These are phyloP conservation scores for Drepana arcuata DNA, from an alignment of 1,140 invertebrate species.

Conservation along the genomic window DNA sequence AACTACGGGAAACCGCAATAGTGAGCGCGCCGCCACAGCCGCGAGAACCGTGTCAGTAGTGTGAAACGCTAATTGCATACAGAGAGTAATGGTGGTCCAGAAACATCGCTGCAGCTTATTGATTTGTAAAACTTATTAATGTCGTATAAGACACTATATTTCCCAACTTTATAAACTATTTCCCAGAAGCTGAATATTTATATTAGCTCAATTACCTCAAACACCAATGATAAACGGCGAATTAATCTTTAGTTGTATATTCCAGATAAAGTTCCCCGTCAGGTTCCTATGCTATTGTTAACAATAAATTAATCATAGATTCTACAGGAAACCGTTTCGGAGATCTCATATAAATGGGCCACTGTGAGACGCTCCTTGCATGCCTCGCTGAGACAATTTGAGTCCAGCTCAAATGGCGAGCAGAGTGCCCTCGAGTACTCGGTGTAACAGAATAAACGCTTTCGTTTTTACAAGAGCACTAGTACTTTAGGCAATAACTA, in stretches of 20 bases:
- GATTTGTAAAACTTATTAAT: too few relatives aligned
- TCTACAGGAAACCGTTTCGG: conserved; percentile 69
- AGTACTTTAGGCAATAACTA: conserved; percentile 61
- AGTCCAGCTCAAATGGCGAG: conserved; percentile 67
- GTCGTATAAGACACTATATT: too few relatives aligned
- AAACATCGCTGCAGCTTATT: conserved; percentile 16
- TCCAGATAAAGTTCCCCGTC: conserved; percentile 61
- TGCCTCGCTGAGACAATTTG: conserved; percentile 61
- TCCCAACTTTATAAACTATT: too few relatives aligned
- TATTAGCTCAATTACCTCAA: background rate
- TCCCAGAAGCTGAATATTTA: background rate
- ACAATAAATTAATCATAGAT: conserved; percentile 69
- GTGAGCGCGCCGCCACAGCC: conserved; percentile 31
- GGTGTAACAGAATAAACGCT: conserved; percentile 38
- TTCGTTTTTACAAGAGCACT: conserved; percentile 37
- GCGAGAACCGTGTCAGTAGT: conserved; percentile 68
- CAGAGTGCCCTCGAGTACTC: conserved; percentile 40
- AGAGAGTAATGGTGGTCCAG: conserved; percentile 26
- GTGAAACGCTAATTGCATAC: conserved; percentile 63
- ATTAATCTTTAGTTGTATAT: conserved; percentile 22
- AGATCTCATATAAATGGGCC: conserved; percentile 58
- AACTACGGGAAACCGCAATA: conserved; percentile 65
- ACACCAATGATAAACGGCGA: conserved; percentile 32
- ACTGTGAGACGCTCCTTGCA: conserved; percentile 51
- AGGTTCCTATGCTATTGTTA: conserved; percentile 63